Percentiles rank a stretch among this genome's conserved stretches.
phyloP scores from a whole-genome alignment of 2,888 invertebrate species.

The Osmoderma eremita region DNA sequence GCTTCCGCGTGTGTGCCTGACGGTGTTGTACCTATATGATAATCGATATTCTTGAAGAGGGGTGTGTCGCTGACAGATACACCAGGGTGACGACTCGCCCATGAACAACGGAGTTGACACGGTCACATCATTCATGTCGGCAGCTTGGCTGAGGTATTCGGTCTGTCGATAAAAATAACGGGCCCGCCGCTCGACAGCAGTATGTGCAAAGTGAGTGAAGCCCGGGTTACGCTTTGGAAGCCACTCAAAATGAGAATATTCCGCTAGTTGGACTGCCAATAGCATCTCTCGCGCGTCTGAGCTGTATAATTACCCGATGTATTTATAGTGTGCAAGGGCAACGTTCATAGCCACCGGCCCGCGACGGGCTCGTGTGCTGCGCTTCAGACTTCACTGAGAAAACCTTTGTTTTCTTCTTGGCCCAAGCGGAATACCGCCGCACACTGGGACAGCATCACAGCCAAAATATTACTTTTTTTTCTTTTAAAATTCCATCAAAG shows the following conservation, averaged over 20 bases:
- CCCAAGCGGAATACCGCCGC: constrained; percentile 14
- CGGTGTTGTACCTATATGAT: constrained; percentile 25
- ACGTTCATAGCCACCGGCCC: constrained; percentile 54
- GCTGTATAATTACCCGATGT: constrained; percentile 63
- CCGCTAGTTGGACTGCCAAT: constrained; percentile 61
- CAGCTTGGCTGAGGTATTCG: constrained; percentile 44
- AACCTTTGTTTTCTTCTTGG: constrained; percentile 36
- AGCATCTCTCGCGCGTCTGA: constrained; percentile 60
- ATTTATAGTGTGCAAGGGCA: constrained; percentile 64
- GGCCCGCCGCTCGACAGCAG: constrained; percentile 54
- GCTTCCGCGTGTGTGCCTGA: constrained; percentile 10
- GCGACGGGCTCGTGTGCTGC: constrained; percentile 34
- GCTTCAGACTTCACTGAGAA: constrained; percentile 19
- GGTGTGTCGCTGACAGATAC: constrained; percentile 44
- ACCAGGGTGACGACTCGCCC: constrained; percentile 42
- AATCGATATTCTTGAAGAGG: constrained; percentile 42
- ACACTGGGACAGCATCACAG: constrained; percentile 5
- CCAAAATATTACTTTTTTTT: constrained; percentile 9
- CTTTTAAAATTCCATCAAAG: constrained; percentile 9
- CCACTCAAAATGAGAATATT: constrained; percentile 62
- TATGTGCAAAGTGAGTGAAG: constrained; percentile 60
- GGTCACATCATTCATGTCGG: constrained; percentile 41
- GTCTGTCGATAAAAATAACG: constrained; percentile 57
- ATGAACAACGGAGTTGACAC: constrained; percentile 41
- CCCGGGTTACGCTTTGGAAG: constrained; percentile 61